These are phyloP conservation scores for Hippocampus guttulatus DNA, from an alignment of 2,113 vertebrate species.

Conservation along the genomic window DNA sequence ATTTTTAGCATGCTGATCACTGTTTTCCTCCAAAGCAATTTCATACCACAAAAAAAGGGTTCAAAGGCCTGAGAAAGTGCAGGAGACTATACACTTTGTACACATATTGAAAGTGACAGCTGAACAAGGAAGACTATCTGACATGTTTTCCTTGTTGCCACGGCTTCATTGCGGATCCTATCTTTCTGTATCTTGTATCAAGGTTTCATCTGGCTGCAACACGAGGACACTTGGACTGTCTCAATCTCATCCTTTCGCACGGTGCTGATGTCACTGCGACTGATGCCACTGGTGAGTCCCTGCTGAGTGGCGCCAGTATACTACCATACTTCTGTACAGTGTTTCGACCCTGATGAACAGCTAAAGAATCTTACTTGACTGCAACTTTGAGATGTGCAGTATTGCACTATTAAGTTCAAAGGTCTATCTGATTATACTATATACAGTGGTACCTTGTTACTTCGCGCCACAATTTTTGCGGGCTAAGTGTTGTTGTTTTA, in stretches of 20 bases:
- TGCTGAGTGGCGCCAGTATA: background rate
- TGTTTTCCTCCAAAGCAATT: background rate
- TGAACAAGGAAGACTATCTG: background rate
- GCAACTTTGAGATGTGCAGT: background rate
- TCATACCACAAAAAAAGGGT: background rate
- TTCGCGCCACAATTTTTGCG: too few relatives aligned
- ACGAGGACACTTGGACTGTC: slow-evolving; percentile 88
- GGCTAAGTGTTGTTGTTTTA: too few relatives aligned
- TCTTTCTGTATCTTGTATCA: background rate
- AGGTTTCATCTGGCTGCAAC: slow-evolving; percentile 93
- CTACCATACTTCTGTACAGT: background rate
- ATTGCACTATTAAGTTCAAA: background rate
- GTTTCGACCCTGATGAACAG: background rate
- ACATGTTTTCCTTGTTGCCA: background rate
- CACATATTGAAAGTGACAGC: background rate
- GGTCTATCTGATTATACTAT: background rate
- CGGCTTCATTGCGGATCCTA: background rate
- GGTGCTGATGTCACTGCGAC: slow-evolving; percentile 83
- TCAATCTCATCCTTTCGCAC: slow-evolving; percentile 85
- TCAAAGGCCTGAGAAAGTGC: background rate
- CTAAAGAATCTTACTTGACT: background rate
- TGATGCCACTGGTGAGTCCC: slow-evolving; percentile 83
- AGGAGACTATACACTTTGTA: background rate
- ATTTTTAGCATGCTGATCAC: background rate
- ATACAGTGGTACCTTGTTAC: too few relatives aligned